phyloP scores from a whole-genome alignment of 2,888 invertebrate genomes.

The Drosophila subsilvestris region DNA sequence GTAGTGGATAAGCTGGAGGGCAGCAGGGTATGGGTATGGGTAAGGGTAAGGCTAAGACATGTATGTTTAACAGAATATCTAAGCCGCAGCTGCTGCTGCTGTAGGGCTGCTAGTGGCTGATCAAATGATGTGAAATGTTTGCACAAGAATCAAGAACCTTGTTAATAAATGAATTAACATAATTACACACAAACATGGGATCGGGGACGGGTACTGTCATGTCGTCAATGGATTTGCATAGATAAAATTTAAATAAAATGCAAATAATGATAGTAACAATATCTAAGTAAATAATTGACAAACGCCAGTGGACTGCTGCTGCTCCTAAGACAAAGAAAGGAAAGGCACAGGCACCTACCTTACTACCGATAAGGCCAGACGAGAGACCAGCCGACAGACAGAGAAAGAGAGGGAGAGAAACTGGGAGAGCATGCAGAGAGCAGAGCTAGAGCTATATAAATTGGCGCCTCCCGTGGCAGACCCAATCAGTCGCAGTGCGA shows the following conservation, averaged over 20 bases:
- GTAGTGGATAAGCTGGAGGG: neutral
- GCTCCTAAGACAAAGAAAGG: constrained; percentile 45
- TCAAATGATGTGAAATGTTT: neutral
- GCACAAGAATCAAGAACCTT: constrained; percentile 25
- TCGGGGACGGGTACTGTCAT: constrained; percentile 9
- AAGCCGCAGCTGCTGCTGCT: neutral
- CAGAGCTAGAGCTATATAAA: constrained; percentile 56
- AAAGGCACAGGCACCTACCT: constrained; percentile 42
- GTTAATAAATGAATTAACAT: constrained; percentile 33
- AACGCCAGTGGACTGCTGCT: neutral
- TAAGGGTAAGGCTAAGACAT: neutral
- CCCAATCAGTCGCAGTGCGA: constrained; percentile 55
- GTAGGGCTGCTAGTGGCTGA: constrained; percentile 8
- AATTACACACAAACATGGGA: constrained; percentile 12
- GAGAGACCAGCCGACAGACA: neutral
- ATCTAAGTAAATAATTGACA: neutral
- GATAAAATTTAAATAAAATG: constrained; percentile 20
- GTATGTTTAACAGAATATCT: constrained; percentile 3
- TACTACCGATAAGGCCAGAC: constrained; percentile 50
- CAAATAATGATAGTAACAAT: constrained; percentile 19
- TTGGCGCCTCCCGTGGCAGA: constrained; percentile 53
- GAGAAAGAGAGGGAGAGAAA: neutral
- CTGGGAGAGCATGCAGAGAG: constrained; percentile 11
- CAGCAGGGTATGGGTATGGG: neutral
- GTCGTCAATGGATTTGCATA: constrained; percentile 14